Percentiles rank a stretch among this genome's conserved stretches.
Conservation (phyloP, 2,888 invertebrate species). For the Acholoe squamosa region DNA sequence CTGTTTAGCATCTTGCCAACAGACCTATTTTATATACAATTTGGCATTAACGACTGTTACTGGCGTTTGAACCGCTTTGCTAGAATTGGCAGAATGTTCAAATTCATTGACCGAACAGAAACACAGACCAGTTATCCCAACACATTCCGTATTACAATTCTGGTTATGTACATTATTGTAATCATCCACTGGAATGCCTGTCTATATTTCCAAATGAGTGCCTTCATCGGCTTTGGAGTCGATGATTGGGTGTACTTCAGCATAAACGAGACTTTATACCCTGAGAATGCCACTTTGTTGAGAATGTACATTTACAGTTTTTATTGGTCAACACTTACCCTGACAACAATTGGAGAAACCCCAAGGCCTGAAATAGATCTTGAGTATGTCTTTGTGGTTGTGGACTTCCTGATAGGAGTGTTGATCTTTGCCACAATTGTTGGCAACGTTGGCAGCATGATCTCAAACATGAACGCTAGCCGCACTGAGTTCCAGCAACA, state of each 20-base stretch:
- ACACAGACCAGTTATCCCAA: constrained; percentile 97
- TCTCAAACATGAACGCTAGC: constrained; percentile 97
- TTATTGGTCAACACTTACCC: constrained; percentile 97
- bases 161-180: constrained; percentile 82
- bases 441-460: constrained; percentile 94
- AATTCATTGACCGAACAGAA: constrained; percentile 97
- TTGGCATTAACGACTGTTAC: constrained; percentile 83
- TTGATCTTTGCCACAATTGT: constrained; percentile 98
- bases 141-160: constrained; percentile 82
- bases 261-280: constrained; percentile 61
- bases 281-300: constrained; percentile 84
- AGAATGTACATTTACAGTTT: constrained; percentile 90
- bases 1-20: constrained; percentile 84
- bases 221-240: constrained; percentile 91
- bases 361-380: constrained; percentile 95
- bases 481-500: constrained; percentile 97
- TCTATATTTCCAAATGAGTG: constrained; percentile 82
- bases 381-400: constrained; percentile 96
- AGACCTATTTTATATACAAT: constrained; percentile 70
- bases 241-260: constrained; percentile 88
- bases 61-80: constrained; percentile 92
- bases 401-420: constrained; percentile 94
- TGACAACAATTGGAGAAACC: constrained; percentile 95
- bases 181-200: constrained; percentile 84
- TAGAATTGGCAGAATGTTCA: constrained; percentile 90